Evolutionary conservation across 1,140 invertebrate species (phyloP).

Genomic region (Drosophila mayri): DNA sequence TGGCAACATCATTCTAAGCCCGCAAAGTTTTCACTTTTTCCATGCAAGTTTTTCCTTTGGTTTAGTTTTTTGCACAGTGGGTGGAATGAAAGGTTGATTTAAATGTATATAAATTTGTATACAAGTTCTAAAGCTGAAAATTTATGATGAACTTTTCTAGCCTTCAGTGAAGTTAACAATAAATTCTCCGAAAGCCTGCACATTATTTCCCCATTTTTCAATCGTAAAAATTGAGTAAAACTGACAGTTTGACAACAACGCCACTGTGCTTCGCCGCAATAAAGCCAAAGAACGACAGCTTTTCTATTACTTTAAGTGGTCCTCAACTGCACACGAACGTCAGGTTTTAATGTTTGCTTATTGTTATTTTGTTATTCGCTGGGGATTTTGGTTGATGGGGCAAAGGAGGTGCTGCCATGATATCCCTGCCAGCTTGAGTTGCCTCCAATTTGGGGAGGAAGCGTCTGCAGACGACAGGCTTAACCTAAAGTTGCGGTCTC

Average conservation of each 20-base stretch:
- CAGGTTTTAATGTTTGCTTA: conserved; percentile 22
- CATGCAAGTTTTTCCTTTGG: conserved; percentile 8
- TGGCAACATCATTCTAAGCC: conserved; percentile 39
- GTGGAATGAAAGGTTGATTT: too few relatives aligned
- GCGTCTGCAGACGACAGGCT: conserved; percentile 31
- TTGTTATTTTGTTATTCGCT: conserved; percentile 29
- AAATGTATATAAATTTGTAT: not conserved
- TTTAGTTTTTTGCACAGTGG: conserved; percentile 11
- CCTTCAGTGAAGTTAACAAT: not conserved
- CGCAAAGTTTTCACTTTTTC: conserved; percentile 26
- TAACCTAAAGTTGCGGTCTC: conserved; percentile 36
- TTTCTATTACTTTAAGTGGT: conserved; percentile 64
- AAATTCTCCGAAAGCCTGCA: too few relatives aligned
- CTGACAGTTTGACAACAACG: not conserved
- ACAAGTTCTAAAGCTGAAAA: not conserved
- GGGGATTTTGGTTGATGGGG: not conserved
- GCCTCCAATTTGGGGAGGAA: conserved; percentile 13
- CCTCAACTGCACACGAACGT: conserved; percentile 41
- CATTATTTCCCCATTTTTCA: not conserved
- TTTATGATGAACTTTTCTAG: not conserved
- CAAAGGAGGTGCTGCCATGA: conserved; percentile 4
- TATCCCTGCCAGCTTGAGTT: conserved; percentile 14
- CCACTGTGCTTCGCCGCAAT: conserved; percentile 10
- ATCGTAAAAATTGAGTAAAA: not conserved
- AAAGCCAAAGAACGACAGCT: conserved; percentile 23